Conservation (phyloP, 2,888 invertebrate species). For the Ceratothoa steindachneri region DNA sequence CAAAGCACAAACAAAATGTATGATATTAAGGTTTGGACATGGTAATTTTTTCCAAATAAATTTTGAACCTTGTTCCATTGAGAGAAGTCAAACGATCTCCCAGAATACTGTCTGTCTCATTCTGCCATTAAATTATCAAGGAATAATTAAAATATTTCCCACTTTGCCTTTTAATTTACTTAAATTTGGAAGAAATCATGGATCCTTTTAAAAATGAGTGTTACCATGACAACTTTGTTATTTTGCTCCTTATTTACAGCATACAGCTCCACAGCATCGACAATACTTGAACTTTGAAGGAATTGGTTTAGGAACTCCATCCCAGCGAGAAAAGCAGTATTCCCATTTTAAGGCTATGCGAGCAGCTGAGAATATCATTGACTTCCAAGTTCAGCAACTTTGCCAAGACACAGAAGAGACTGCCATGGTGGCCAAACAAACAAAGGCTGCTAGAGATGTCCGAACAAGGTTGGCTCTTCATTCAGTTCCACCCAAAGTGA, state of each 20-base stretch:
- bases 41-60: too few relatives aligned
- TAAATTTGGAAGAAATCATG: too few relatives aligned
- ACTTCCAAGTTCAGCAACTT: constrained; percentile 57
- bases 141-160: too few relatives aligned
- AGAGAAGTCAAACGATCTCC: too few relatives aligned
- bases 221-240: too few relatives aligned
- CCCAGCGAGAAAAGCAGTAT: constrained; percentile 73
- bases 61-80: too few relatives aligned
- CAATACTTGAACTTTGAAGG: constrained; percentile 77
- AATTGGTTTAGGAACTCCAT: constrained; percentile 71
- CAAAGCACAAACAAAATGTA: constrained; percentile 60
- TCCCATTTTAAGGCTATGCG: constrained; percentile 64
- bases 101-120: too few relatives aligned
- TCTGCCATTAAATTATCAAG: too few relatives aligned
- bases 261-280: constrained; percentile 82
- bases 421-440: constrained; percentile 61
- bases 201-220: too few relatives aligned
- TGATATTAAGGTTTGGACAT: constrained; percentile 48
- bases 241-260: constrained; percentile 60
- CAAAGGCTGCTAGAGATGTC: constrained; percentile 63
- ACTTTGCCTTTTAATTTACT: too few relatives aligned
- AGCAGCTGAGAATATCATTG: constrained; percentile 65
- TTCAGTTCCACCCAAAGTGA: neutral
- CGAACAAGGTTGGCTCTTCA: constrained; percentile 65
- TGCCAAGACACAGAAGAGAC: constrained; percentile 59